These are phyloP conservation scores for Sebastes fasciatus DNA, from an alignment of 2,113 vertebrate species.

Conservation along the genomic window DNA sequence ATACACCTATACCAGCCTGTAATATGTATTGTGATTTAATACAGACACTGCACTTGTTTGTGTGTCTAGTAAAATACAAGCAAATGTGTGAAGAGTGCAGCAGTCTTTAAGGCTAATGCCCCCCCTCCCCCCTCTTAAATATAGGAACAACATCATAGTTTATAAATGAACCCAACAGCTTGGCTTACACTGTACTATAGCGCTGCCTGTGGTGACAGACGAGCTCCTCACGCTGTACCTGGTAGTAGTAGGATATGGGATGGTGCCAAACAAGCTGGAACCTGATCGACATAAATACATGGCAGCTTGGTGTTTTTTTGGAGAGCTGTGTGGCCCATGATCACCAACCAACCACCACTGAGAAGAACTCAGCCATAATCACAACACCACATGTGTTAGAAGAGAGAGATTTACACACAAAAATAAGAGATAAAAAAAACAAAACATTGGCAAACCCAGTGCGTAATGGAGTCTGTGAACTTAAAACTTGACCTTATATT, in stretches of 20 bases:
- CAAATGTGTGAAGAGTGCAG: constrained; percentile 12
- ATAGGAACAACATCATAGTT: constrained; percentile 14
- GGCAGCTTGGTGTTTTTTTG: constrained; percentile 7
- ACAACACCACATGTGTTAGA: constrained; percentile 26
- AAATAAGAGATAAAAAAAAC: constrained; percentile 45
- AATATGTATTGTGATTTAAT: background rate
- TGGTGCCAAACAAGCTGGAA: constrained; percentile 69
- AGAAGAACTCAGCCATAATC: background rate
- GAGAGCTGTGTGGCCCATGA: constrained; percentile 9
- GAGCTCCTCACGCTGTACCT: constrained; percentile 36
- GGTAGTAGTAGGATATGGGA: constrained; percentile 51
- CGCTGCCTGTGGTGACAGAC: constrained; percentile 37
- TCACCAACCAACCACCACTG: background rate
- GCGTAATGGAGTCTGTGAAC: constrained; percentile 38
- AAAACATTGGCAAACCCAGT: constrained; percentile 3
- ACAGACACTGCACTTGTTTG: background rate
- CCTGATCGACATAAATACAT: constrained; percentile 47
- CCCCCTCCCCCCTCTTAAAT: background rate
- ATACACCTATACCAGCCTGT: background rate
- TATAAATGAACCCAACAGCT: constrained; percentile 19
- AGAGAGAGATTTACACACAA: background rate
- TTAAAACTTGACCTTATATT: background rate
- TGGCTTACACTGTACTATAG: constrained; percentile 13
- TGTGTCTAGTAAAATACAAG: background rate
- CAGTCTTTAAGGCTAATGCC: background rate